Percentiles rank a stretch among this genome's conserved stretches.
These are phyloP conservation scores for Mesembrinibis cayennensis DNA, from an alignment of 2,113 vertebrate species.

Conservation along the genomic window DNA sequence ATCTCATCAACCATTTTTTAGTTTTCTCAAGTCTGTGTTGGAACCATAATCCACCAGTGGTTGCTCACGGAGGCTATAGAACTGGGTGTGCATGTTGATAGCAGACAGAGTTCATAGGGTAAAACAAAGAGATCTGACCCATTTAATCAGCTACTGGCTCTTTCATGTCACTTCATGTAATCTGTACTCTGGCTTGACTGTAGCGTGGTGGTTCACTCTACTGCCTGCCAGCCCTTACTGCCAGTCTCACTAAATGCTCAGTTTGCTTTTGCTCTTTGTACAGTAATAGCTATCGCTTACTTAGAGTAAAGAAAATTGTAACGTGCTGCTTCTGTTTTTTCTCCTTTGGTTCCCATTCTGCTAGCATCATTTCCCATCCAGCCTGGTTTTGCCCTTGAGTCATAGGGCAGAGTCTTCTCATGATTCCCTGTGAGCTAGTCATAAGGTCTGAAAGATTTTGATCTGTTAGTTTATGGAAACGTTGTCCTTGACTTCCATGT, in stretches of 20 bases:
- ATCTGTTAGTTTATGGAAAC: not conserved
- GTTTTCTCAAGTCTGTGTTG: not conserved
- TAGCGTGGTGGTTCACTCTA: not conserved
- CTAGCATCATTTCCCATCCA: not conserved
- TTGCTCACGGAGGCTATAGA: not conserved
- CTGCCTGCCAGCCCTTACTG: not conserved
- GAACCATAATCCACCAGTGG: not conserved
- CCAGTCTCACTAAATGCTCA: not conserved
- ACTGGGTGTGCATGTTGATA: not conserved
- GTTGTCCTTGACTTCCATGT: not conserved
- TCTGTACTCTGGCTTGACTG: not conserved
- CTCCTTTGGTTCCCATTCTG: not conserved
- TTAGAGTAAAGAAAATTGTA: not conserved
- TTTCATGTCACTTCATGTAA: not conserved
- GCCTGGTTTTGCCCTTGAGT: not conserved
- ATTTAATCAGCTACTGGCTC: not conserved
- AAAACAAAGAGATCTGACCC: not conserved
- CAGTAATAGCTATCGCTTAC: not conserved
- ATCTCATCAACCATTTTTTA: not conserved
- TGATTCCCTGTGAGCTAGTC: not conserved
- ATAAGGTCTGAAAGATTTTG: not conserved
- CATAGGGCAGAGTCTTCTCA: slow-evolving; percentile 10
- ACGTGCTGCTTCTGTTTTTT: not conserved
- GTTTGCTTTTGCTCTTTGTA: not conserved
- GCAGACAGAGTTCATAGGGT: not conserved